Percentiles rank a stretch among this genome's conserved stretches.
These are phyloP conservation scores for Cetoscarus ocellatus DNA, from an alignment of 2,797 vertebrate species.

Conservation along the genomic window DNA sequence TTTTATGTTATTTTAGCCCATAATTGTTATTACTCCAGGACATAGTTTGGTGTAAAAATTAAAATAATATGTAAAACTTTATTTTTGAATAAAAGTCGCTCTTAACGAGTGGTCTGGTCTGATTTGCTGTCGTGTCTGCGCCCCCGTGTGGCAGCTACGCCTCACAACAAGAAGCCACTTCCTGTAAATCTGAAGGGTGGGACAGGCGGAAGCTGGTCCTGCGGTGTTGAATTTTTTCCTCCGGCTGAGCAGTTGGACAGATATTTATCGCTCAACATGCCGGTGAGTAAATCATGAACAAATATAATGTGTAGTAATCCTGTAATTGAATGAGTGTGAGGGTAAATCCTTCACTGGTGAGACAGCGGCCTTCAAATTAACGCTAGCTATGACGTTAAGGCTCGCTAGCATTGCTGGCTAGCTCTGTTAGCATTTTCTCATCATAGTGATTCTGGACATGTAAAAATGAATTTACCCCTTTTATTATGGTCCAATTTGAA, in stretches of 20 bases:
- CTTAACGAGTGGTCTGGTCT: too few relatives aligned
- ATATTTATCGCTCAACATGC: constrained; percentile 80
- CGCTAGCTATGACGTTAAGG: constrained; percentile 23
- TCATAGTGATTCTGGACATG: background rate
- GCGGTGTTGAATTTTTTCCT: constrained; percentile 46
- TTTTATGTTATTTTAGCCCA: background rate
- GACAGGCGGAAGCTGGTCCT: constrained; percentile 82
- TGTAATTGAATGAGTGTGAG: background rate
- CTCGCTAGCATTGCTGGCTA: constrained; percentile 54
- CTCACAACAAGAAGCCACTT: constrained; percentile 62
- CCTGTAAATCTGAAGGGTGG: constrained; percentile 82
- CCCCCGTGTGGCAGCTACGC: constrained; percentile 48
- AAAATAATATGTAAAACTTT: constrained; percentile 22
- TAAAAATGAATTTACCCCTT: too few relatives aligned
- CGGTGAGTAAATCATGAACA: constrained; percentile 76
- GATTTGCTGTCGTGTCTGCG: constrained; percentile 7
- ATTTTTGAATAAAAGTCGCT: constrained; percentile 66
- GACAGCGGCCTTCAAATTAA: constrained; percentile 1
- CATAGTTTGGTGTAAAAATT: too few relatives aligned
- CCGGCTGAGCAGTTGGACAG: constrained; percentile 64
- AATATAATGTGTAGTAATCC: accelerated
- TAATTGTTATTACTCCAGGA: too few relatives aligned
- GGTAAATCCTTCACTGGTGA: accelerated
- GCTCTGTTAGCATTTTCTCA: constrained; percentile 31
- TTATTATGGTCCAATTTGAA: too few relatives aligned